These are phyloP conservation scores for Anser cygnoides DNA, from an alignment of 2,113 vertebrate genomes.

Conservation along the genomic window DNA sequence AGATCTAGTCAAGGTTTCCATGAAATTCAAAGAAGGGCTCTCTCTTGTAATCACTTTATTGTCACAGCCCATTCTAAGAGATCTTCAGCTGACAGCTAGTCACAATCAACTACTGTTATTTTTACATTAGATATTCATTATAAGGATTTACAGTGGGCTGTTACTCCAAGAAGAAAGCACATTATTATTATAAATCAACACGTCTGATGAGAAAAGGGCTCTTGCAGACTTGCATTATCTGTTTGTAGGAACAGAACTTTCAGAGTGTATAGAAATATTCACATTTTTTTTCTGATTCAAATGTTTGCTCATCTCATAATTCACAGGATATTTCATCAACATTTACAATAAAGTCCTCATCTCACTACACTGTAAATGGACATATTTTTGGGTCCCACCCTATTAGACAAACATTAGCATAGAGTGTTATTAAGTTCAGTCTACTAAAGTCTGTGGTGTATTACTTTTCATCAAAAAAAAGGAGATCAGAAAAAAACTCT, in stretches of 20 bases:
- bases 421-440: neutral
- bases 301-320: neutral
- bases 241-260: neutral
- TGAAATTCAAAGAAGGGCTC: neutral
- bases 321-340: neutral
- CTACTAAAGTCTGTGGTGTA: neutral
- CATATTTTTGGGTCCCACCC: neutral
- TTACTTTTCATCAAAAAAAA: slow-evolving; percentile 20
- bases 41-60: neutral
- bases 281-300: neutral
- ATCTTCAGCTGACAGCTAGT: neutral
- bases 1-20: neutral
- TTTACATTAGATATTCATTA: neutral
- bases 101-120: neutral
- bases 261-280: neutral
- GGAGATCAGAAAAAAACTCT: slow-evolving; percentile 6
- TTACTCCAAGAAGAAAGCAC: neutral
- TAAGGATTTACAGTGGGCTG: neutral
- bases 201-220: neutral
- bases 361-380: neutral
- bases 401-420: neutral
- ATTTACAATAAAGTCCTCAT: neutral
- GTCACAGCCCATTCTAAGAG: neutral
- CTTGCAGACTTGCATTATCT: neutral
- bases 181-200: neutral